phyloP scores from a whole-genome alignment of 1,140 invertebrate species.

The Halotydeus destructor region DNA sequence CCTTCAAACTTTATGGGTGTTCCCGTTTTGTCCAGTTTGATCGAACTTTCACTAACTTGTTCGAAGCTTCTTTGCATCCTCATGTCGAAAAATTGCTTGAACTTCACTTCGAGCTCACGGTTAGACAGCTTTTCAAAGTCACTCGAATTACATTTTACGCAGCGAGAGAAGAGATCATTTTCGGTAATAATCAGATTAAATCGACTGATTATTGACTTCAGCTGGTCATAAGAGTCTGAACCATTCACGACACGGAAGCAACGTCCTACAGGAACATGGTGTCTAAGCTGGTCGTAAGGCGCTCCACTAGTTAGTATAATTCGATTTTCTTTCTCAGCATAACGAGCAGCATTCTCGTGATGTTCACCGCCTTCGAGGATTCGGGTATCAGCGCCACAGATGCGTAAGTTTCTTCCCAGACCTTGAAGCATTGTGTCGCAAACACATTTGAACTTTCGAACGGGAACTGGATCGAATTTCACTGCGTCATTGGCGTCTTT shows the following conservation, averaged over 20 bases:
- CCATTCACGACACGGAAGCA: constrained; percentile 30
- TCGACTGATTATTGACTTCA: constrained; percentile 34
- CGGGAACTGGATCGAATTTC: constrained; percentile 10
- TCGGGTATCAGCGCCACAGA: constrained; percentile 24
- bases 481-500: not conserved
- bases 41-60: too few relatives aligned
- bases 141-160: constrained; percentile 22
- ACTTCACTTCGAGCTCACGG: too few relatives aligned
- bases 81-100: too few relatives aligned
- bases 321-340: constrained; percentile 21
- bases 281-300: constrained; percentile 26
- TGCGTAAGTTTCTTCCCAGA: constrained; percentile 23
- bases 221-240: constrained; percentile 30
- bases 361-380: constrained; percentile 21
- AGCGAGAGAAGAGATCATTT: constrained; percentile 41
- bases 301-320: constrained; percentile 23
- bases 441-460: constrained; percentile 22
- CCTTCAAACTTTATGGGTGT: constrained; percentile 18
- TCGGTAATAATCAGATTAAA: constrained; percentile 37
- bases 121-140: not conserved
- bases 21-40: too few relatives aligned
- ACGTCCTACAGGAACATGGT: constrained; percentile 27
- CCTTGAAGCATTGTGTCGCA: constrained; percentile 26
- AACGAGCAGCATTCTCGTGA: constrained; percentile 21
- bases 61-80: too few relatives aligned